Evolutionary conservation across 2,888 invertebrate genomes (phyloP), one percentile per base, ranked within the genome.

Genomic region (Strigamia crassipes): DNA sequence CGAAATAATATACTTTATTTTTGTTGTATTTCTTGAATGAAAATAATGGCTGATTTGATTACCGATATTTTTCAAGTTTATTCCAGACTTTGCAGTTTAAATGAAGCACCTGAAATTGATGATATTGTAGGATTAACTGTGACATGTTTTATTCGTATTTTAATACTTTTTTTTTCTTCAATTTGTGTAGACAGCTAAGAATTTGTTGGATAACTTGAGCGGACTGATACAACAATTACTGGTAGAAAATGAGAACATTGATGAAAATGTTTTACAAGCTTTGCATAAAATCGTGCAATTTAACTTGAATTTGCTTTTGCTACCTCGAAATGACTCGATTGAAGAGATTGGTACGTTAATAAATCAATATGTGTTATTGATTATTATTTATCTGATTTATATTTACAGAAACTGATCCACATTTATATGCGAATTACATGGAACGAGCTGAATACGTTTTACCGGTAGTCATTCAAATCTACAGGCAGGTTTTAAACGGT

Each of bases 381-480:
- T 9, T 15, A 31, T 27, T 73, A 13, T 27, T 27, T 73, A 73
- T 13, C 31, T 15, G 13, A 15, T 23, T 61, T 61, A 61, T 61
- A 21, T 61, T 73, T 73, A 73, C 73, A 73, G 73, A 73, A 73
- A 23, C 73, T 73, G 31, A 31, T 27, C 27, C 73, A 10, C 1
- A 10, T 27, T 15, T 31, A 1, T 73, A 31, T 13, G 13, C 31
- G 15, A 31, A 73, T 73, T 73, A 73, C 13, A 1, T 73, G 8
- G 73, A 73, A 73, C 31, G 73, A 31, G 27, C 73, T 15, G 73
- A 73, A 73, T 73, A 73, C 73, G 31, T 31, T 73, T 31, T 73
- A 13, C 73, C 73, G 27, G 13, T 13, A 31, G 4, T 73, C 27
- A 73, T 31, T 15, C 23, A 73, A n/a, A 27, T 73, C 13, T 73